Percentiles rank a stretch among this genome's conserved stretches.
These are phyloP conservation scores for Neotoxoptera formosana DNA, from an alignment of 1,140 invertebrate genomes.

Conservation along the genomic window DNA sequence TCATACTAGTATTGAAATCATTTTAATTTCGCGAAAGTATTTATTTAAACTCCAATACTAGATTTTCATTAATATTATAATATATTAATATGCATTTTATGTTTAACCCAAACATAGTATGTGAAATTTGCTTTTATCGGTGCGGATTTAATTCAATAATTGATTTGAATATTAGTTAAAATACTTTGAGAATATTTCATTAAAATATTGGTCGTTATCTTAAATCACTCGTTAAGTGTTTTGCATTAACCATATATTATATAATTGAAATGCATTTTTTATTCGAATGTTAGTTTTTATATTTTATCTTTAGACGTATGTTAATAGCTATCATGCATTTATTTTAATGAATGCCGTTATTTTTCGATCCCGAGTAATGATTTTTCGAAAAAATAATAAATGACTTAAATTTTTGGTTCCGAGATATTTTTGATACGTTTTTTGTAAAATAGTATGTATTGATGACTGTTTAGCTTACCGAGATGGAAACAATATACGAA, in stretches of 20 bases:
- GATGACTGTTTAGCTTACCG: conserved; percentile 69
- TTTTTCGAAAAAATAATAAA: background rate
- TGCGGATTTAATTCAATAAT: conserved; percentile 14
- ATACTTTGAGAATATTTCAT: background rate
- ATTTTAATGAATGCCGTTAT: background rate
- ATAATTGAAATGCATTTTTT: background rate
- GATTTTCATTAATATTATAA: background rate
- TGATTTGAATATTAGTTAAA: background rate
- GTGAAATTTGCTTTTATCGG: background rate
- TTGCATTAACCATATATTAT: background rate
- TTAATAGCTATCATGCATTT: background rate
- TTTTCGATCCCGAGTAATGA: background rate
- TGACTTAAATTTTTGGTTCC: background rate
- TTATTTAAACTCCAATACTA: background rate
- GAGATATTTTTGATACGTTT: background rate
- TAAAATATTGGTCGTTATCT: background rate
- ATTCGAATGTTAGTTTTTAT: background rate
- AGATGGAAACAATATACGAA: conserved; percentile 77
- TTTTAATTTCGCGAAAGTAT: background rate
- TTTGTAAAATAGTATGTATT: background rate
- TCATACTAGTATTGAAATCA: background rate
- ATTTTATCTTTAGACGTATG: background rate
- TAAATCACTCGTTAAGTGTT: conserved; percentile 13
- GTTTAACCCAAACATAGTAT: background rate
- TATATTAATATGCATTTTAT: background rate